phyloP scores from a whole-genome alignment of 2,113 vertebrate species.

The Calonectris borealis region DNA sequence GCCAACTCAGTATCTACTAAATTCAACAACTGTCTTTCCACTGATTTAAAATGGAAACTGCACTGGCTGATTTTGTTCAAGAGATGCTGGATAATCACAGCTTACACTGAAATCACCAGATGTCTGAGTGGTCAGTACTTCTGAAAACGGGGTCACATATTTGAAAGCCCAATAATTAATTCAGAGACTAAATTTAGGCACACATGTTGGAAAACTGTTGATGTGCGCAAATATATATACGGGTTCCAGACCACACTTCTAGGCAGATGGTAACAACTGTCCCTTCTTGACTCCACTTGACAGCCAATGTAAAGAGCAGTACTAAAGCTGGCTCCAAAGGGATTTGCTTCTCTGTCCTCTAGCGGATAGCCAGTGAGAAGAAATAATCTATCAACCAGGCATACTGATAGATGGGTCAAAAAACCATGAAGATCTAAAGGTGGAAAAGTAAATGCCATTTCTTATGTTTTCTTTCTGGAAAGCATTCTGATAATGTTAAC shows the following conservation, averaged over 20 bases:
- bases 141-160: slow-evolving; percentile 2
- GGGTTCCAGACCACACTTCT: not conserved
- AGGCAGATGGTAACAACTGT: not conserved
- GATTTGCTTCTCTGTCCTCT: slow-evolving; percentile 15
- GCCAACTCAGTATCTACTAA: not conserved
- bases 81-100: slow-evolving; percentile 39
- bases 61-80: slow-evolving; percentile 14
- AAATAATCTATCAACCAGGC: not conserved
- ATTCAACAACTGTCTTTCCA: not conserved
- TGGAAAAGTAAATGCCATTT: not conserved
- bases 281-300: slow-evolving; percentile 6
- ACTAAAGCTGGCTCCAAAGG: not conserved
- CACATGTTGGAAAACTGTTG: slow-evolving; percentile 2
- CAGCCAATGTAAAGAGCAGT: slow-evolving; percentile 2
- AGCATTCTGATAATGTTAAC: not conserved
- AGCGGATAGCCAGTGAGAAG: not conserved
- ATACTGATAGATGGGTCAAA: not conserved
- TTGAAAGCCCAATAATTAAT: slow-evolving; percentile 17
- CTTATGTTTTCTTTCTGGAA: not conserved
- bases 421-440: not conserved
- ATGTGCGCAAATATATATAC: not conserved
- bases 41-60: not conserved
- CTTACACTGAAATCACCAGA: slow-evolving; percentile 17
- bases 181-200: slow-evolving; percentile 31
- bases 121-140: slow-evolving; percentile 35